Base-by-base conservation (phyloP, 2,888 invertebrate species). In the Mantis religiosa region DNA sequence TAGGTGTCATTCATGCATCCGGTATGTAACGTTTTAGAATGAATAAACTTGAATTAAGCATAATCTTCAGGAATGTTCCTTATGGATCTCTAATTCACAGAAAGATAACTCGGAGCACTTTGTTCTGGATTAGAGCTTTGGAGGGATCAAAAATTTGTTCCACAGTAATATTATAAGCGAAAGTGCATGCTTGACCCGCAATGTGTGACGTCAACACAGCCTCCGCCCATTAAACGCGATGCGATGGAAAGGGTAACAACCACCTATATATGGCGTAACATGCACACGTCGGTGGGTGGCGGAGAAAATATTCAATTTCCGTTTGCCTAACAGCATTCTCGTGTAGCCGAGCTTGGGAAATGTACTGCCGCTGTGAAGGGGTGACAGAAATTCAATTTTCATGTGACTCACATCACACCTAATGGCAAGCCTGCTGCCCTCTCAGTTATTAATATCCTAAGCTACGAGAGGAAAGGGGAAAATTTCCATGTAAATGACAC, bases 301-400 rank as follows among this genome's bases (percentile, higher is more conserved):
- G 28, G 41, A 82, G 88, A 85, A 88, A 86, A 88, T 88, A 88
- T 88, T 86, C 88, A 88, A 88, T 88, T 88, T 88, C 85, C 85
- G 85, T 83, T 83, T 87, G 88, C 88, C 82, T 88, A 88, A 88
- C 88, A 88, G 88, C 88, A 88, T 88, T 88, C 88, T 41, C 88
- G 47, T 88, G 88, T 88, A 86, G 54, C 15, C 71, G 28, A n/a
- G 85, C 47, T 85, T 85, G 47, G 54, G 85, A 85, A 85, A 85
- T 27, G 85, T 47, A 47, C 47, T 27, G 47, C 54, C 20, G 54
- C 54, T 71, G 54, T 71, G 54, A 27, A 47, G 28, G 86, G 86
- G 86, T 81, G 28, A n/a, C 86, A 71, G 86, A 81, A 86, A 81
- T 86, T 81, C 86, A 86, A 81, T 86, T 86, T 86, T 71, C 86